Conservation (phyloP, 2,113 vertebrate species). For the Gracilinanus agilis region DNA sequence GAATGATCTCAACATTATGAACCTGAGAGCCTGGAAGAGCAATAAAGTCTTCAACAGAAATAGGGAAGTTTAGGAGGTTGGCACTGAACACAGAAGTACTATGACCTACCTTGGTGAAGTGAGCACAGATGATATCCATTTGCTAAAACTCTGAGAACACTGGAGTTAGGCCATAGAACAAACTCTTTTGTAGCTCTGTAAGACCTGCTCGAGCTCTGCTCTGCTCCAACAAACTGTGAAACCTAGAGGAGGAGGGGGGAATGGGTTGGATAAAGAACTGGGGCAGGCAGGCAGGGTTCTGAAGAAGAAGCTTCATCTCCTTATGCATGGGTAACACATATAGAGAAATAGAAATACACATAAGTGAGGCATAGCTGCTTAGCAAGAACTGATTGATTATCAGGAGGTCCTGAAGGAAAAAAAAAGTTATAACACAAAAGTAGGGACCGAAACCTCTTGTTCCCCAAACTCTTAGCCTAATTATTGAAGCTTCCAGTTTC, state of each 20-base stretch:
- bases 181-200: neutral
- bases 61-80: neutral
- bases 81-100: neutral
- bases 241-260: neutral
- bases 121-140: neutral
- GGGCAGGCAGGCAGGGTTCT: too few species aligned
- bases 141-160: neutral
- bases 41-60: neutral
- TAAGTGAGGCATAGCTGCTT: neutral
- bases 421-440: neutral
- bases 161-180: neutral
- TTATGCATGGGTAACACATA: neutral
- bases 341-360: neutral
- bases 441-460: conserved; percentile 40
- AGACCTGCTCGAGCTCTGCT: neutral
- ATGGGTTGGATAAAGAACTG: neutral
- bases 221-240: neutral
- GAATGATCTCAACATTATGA: neutral
- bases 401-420: neutral
- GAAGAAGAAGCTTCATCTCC: neutral
- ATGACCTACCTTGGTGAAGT: neutral
- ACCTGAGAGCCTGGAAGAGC: neutral
- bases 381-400: neutral
- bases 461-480: conserved; percentile 50
- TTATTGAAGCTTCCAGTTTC: conserved; percentile 49